These are phyloP conservation scores for Odontophorus gujanensis DNA, from an alignment of 2,113 vertebrate species.

Conservation along the genomic window DNA sequence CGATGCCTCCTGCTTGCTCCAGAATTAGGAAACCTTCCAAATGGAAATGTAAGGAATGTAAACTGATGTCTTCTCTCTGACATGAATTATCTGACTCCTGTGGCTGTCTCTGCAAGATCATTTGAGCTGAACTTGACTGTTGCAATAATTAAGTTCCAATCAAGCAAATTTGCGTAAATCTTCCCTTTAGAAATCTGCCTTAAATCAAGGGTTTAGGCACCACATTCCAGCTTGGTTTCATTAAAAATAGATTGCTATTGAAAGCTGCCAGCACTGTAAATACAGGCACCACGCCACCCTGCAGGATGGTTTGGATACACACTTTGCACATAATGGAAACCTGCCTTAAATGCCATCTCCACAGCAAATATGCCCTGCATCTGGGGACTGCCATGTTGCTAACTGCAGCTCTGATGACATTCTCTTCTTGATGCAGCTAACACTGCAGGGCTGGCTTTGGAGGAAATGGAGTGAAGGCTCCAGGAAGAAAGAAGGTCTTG, in stretches of 20 bases:
- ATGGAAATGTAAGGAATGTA: slow-evolving; percentile 1
- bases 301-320: slow-evolving; percentile 8
- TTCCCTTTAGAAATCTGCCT: slow-evolving; percentile 62
- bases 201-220: slow-evolving; percentile 63
- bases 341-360: background rate
- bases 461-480: background rate
- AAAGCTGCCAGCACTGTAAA: slow-evolving; percentile 59
- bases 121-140: slow-evolving; percentile 54
- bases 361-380: background rate
- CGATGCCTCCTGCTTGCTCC: background rate
- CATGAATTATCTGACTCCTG: slow-evolving; percentile 43
- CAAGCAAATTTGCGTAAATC: slow-evolving; percentile 64
- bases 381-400: background rate
- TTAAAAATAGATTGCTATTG: slow-evolving; percentile 68
- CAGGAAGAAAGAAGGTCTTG: background rate
- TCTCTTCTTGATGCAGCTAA: background rate
- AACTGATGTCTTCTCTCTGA: background rate
- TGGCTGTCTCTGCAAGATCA: slow-evolving; percentile 11
- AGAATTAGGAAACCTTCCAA: slow-evolving; percentile 42
- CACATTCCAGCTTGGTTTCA: slow-evolving; percentile 56
- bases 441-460: background rate
- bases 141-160: slow-evolving; percentile 72
- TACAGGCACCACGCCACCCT: slow-evolving; percentile 61
- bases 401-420: background rate
- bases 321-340: slow-evolving; percentile 51